These are phyloP conservation scores for Phania funesta DNA, from an alignment of 2,888 invertebrate species.

Conservation along the genomic window DNA sequence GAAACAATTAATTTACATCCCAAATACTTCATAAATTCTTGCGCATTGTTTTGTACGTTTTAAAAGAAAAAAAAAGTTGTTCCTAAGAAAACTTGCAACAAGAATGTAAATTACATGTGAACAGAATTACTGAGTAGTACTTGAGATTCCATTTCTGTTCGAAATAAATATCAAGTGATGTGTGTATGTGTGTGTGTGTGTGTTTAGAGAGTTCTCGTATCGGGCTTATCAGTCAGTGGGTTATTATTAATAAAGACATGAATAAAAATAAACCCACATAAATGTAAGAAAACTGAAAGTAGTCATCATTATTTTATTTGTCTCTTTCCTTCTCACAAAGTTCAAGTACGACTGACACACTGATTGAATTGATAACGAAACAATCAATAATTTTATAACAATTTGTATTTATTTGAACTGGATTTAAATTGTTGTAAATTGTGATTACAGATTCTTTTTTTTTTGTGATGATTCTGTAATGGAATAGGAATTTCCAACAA, in stretches of 20 bases:
- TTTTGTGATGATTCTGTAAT: neutral
- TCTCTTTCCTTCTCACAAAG: neutral
- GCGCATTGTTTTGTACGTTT: neutral
- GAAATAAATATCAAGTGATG: neutral
- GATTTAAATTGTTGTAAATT: neutral
- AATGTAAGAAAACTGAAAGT: slow-evolving; percentile 25
- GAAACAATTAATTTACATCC: slow-evolving; percentile 35
- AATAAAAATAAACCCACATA: slow-evolving; percentile 18
- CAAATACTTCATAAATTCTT: slow-evolving; percentile 1
- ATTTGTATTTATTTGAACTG: neutral
- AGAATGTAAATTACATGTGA: neutral
- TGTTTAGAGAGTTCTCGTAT: neutral
- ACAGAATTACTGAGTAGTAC: neutral
- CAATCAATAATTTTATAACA: slow-evolving; percentile 8
- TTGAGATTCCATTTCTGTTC: neutral
- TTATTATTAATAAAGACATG: slow-evolving; percentile 2
- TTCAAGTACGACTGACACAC: slow-evolving; percentile 40
- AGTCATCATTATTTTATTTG: neutral
- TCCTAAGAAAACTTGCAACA: neutral
- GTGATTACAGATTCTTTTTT: neutral
- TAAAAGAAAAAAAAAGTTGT: neutral
- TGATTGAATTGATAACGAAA: slow-evolving; percentile 11
- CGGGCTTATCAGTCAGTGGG: slow-evolving; percentile 31
- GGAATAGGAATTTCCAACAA: too few species aligned
- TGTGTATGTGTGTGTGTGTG: neutral